phyloP scores from a whole-genome alignment of 1,140 invertebrate species.

The Hyles euphorbiae region DNA sequence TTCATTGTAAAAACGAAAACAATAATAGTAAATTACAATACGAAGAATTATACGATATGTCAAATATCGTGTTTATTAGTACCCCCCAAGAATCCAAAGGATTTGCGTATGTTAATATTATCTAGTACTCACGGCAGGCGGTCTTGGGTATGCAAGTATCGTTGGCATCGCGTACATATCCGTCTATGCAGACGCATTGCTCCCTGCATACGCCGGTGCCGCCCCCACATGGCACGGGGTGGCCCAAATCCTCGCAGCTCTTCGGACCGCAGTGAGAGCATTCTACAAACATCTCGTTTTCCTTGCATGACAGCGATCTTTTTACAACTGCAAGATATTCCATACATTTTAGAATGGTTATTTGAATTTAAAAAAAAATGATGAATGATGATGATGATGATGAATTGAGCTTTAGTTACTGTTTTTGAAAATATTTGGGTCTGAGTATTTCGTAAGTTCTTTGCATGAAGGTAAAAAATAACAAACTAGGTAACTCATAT shows the following conservation, averaged over 20 bases:
- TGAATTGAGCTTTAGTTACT: neutral
- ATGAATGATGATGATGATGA: too few relatives aligned
- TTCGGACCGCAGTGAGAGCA: constrained; percentile 34
- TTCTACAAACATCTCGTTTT: constrained; percentile 31
- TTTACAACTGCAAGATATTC: constrained; percentile 22
- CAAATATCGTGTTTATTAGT: too few relatives aligned
- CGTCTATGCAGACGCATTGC: constrained; percentile 35
- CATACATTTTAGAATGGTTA: neutral
- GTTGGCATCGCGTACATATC: too few relatives aligned
- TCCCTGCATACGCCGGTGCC: constrained; percentile 28
- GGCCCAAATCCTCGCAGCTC: constrained; percentile 30
- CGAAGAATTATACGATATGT: too few relatives aligned
- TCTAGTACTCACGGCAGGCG: too few relatives aligned
- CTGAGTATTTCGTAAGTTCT: neutral
- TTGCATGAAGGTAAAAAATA: too few relatives aligned
- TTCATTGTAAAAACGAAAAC: too few relatives aligned
- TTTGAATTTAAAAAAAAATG: neutral
- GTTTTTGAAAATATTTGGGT: neutral
- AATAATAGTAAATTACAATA: too few relatives aligned
- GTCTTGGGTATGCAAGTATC: too few relatives aligned
- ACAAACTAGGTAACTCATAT: too few relatives aligned
- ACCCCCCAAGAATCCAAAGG: too few relatives aligned
- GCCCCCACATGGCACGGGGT: constrained; percentile 26
- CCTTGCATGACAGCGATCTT: constrained; percentile 20
- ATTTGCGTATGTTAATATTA: too few relatives aligned